phyloP scores from a whole-genome alignment of 2,888 invertebrate genomes.

The Cactoblastis cactorum region DNA sequence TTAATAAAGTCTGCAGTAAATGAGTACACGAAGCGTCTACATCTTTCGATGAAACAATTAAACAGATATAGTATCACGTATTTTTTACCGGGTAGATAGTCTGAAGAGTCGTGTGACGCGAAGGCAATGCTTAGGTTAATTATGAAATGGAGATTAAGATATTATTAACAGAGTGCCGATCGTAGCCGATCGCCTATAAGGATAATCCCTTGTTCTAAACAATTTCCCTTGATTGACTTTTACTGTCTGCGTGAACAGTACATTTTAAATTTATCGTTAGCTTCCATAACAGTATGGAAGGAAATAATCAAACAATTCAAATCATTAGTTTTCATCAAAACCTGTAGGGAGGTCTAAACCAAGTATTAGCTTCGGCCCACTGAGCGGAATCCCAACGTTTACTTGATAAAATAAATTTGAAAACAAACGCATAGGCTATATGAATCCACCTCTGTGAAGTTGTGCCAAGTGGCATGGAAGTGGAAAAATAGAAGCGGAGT shows the following conservation, averaged over 20 bases:
- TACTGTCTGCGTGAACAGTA: no score
- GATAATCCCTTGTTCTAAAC: no score
- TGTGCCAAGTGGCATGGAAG: conserved; percentile 73
- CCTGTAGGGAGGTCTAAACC: conserved; percentile 51
- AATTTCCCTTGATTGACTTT: no score
- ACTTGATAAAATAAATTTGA: conserved; percentile 79
- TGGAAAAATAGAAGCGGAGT: conserved; percentile 64
- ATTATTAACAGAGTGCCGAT: no score
- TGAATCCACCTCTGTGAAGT: conserved; percentile 74
- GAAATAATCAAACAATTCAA: conserved; percentile 66
- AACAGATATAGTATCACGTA: no score
- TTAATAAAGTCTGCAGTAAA: conserved; percentile 1
- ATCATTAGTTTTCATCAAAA: conserved; percentile 61
- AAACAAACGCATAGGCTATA: conserved; percentile 77
- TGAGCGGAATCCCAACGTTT: conserved; percentile 70
- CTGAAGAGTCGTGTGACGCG: no score
- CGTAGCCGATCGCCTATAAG: no score
- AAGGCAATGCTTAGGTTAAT: no score
- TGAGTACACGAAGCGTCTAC: not conserved
- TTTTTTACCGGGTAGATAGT: no score
- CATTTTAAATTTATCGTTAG: no score
- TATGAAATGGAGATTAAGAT: no score
- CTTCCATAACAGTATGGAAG: no score
- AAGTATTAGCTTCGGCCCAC: conserved; percentile 60
- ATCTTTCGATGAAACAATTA: not conserved